phyloP scores from a whole-genome alignment of 30 jellyfish, hydroid and myxozoan species.

The Hydra vulgaris region DNA sequence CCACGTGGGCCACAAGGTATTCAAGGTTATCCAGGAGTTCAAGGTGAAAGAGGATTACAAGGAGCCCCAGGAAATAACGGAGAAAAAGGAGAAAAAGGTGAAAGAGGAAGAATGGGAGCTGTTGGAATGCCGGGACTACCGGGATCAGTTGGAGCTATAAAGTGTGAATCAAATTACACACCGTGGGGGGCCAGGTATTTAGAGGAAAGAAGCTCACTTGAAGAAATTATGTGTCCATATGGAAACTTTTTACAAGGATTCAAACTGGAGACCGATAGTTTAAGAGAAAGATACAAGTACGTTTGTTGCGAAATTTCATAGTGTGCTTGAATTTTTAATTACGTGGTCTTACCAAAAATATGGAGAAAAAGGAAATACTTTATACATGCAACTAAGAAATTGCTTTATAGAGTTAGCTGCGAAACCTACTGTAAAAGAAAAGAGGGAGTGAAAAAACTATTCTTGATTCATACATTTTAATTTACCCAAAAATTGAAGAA shows the following conservation, averaged over 20 bases:
- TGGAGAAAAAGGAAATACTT: too few species aligned
- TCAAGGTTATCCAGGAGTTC: slow-evolving; percentile 16
- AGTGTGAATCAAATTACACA: slow-evolving; percentile 49
- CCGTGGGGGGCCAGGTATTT: slow-evolving; percentile 56
- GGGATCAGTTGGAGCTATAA: slow-evolving; percentile 59
- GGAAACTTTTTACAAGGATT: slow-evolving; percentile 81
- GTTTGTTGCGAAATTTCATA: slow-evolving; percentile 68
- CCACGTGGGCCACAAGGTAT: slow-evolving; percentile 60
- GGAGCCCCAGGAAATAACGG: slow-evolving; percentile 59
- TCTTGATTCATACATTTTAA: too few species aligned
- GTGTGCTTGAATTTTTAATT: background rate
- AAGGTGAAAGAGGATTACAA: slow-evolving; percentile 17
- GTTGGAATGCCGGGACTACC: slow-evolving; percentile 95
- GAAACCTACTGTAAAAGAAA: too few species aligned
- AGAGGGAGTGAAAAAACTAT: too few species aligned
- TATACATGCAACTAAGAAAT: too few species aligned
- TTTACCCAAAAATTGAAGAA: too few species aligned
- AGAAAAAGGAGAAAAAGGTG: slow-evolving; percentile 46
- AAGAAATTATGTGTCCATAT: slow-evolving; percentile 43
- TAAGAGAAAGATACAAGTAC: slow-evolving; percentile 49
- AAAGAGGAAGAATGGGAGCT: slow-evolving; percentile 77
- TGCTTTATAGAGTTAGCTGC: too few species aligned
- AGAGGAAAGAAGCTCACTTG: slow-evolving; percentile 28
- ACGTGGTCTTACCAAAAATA: too few species aligned
- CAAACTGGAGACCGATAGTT: slow-evolving; percentile 42